phyloP scores from a whole-genome alignment of 2,797 vertebrate species.

The Rhynchonycteris naso region DNA sequence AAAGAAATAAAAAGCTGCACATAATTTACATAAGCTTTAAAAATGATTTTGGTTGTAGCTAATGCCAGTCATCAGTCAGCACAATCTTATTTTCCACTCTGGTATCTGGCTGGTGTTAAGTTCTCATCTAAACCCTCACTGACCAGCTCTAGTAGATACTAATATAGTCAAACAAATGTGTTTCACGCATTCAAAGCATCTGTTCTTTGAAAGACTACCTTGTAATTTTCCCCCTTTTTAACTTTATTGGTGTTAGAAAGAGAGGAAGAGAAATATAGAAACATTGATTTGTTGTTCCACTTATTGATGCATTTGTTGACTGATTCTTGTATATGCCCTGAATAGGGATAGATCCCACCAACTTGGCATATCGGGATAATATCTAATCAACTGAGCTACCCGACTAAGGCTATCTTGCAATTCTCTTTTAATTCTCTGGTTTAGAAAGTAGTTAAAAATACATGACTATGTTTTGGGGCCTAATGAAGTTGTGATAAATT shows the following conservation, averaged over 20 bases:
- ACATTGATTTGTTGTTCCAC: too few relatives aligned
- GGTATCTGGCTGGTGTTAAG: neutral
- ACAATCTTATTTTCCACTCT: neutral
- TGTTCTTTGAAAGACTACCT: neutral
- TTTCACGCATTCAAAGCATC: neutral
- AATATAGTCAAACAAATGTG: neutral
- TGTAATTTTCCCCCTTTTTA: neutral
- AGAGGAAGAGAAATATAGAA: too few relatives aligned
- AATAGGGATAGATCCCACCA: too few relatives aligned
- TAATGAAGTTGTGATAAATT: neutral
- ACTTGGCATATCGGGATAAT: too few relatives aligned
- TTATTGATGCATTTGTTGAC: too few relatives aligned
- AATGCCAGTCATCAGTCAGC: neutral
- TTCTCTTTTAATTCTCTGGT: neutral
- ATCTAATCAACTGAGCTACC: too few relatives aligned
- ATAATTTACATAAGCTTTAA: neutral
- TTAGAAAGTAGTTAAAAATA: neutral
- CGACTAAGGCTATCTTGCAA: neutral
- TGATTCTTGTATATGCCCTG: too few relatives aligned
- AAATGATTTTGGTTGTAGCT: conserved; percentile 6
- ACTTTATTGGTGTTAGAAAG: too few relatives aligned
- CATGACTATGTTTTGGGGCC: neutral
- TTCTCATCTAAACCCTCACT: neutral
- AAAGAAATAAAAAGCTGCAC: neutral
- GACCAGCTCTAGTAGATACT: neutral